These are phyloP conservation scores for Larimichthys polyactis DNA, from an alignment of 2,113 vertebrate species.

Conservation along the genomic window DNA sequence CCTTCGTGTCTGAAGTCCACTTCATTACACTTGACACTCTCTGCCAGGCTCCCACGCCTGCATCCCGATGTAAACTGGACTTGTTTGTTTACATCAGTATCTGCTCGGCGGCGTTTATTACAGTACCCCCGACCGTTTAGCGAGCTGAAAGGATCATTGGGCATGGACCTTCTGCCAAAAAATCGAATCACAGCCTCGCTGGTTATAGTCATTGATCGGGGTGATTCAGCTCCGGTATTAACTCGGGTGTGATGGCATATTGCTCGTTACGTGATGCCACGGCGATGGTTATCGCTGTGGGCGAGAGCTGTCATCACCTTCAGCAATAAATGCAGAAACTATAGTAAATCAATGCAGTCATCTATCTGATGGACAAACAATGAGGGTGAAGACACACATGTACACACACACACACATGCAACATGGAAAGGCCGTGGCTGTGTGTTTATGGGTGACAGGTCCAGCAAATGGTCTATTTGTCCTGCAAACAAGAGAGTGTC, in stretches of 20 bases:
- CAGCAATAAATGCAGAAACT: constrained; percentile 48
- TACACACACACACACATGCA: constrained; percentile 25
- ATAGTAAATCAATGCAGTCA: constrained; percentile 62
- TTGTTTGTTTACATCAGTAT: constrained; percentile 29
- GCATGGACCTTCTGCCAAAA: constrained; percentile 50
- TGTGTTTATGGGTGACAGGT: constrained; percentile 54
- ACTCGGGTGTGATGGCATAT: constrained; percentile 41
- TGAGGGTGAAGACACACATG: background rate
- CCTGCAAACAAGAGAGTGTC: constrained; percentile 63
- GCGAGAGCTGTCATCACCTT: constrained; percentile 47
- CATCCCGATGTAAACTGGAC: background rate
- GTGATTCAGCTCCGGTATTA: constrained; percentile 44
- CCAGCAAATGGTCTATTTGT: constrained; percentile 65
- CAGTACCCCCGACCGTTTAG: constrained; percentile 16
- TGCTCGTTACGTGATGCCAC: constrained; percentile 18
- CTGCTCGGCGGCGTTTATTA: background rate
- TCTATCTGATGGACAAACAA: constrained; percentile 44
- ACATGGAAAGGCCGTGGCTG: background rate
- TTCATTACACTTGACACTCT: background rate
- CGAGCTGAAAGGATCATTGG: constrained; percentile 49
- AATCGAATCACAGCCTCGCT: constrained; percentile 39
- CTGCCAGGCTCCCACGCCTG: background rate
- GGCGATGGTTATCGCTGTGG: constrained; percentile 37
- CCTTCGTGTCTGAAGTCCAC: background rate
- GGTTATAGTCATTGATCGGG: constrained; percentile 49